Percentiles rank a stretch among this genome's conserved stretches.
phyloP scores from a whole-genome alignment of 2,113 vertebrate genomes.

The Gallinago paraguaiae region DNA sequence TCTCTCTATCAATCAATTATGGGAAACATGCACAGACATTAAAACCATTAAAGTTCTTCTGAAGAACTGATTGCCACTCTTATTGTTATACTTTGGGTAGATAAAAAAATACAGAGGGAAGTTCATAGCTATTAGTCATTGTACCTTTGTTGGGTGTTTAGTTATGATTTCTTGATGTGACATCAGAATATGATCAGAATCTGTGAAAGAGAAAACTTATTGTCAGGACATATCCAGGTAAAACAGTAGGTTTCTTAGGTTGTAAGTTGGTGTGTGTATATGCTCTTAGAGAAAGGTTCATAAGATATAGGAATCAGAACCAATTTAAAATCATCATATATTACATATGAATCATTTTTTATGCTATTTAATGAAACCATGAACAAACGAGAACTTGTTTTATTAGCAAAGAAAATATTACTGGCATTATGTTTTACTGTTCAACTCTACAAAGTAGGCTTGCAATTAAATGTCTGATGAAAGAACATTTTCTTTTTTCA shows the following conservation, averaged over 20 bases:
- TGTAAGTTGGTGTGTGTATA: rapidly evolving
- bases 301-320: not conserved
- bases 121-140: not conserved
- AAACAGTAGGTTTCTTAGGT: not conserved
- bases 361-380: not conserved
- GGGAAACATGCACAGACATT: not conserved
- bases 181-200: not conserved
- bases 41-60: not conserved
- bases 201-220: not conserved
- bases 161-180: not conserved
- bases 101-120: not conserved
- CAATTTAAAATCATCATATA: not conserved
- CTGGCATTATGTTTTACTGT: not conserved
- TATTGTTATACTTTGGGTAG: not conserved
- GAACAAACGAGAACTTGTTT: not conserved
- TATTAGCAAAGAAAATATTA: not conserved
- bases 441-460: not conserved
- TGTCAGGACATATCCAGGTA: not conserved
- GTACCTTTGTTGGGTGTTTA: not conserved
- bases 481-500: not conserved
- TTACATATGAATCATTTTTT: rapidly evolving
- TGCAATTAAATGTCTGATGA: not conserved
- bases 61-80: not conserved
- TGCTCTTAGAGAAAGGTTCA: not conserved
- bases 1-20: not conserved